Conservation (phyloP, 1,140 invertebrate genomes). For the Atopsyche davidsoni region DNA sequence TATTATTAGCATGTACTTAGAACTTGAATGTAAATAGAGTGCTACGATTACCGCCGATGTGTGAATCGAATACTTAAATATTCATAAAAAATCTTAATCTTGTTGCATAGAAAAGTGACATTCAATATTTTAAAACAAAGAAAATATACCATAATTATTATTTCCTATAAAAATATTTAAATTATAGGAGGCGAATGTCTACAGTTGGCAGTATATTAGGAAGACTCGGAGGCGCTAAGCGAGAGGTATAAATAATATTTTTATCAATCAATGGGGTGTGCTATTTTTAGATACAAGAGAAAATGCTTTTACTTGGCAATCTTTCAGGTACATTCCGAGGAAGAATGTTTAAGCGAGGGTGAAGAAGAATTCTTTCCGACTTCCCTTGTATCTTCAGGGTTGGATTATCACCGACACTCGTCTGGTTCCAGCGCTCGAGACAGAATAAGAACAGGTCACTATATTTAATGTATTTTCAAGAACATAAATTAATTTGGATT, state of each 20-base stretch:
- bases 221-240: constrained; percentile 17
- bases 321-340: constrained; percentile 69
- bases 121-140: too few species aligned
- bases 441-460: too few species aligned
- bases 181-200: constrained; percentile 24
- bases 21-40: too few species aligned
- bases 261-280: neutral
- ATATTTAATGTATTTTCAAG: too few species aligned
- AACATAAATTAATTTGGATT: too few species aligned
- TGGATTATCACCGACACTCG: constrained; percentile 16
- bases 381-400: constrained; percentile 1
- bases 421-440: constrained; percentile 8
- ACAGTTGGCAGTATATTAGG: constrained; percentile 29
- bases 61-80: neutral
- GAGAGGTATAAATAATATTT: constrained; percentile 21
- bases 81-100: too few species aligned
- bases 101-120: too few species aligned
- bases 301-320: constrained; percentile 17
- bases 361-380: constrained; percentile 33
- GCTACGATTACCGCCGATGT: too few species aligned
- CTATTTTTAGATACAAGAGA: constrained; percentile 5
- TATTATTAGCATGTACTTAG: too few species aligned
- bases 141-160: too few species aligned
- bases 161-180: too few species aligned
- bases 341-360: constrained; percentile 58